A percentile compares a stretch with the other conserved stretches of the same genome.
These are phyloP conservation scores for Morone saxatilis DNA, from an alignment of 2,113 vertebrate species.

Conservation along the genomic window DNA sequence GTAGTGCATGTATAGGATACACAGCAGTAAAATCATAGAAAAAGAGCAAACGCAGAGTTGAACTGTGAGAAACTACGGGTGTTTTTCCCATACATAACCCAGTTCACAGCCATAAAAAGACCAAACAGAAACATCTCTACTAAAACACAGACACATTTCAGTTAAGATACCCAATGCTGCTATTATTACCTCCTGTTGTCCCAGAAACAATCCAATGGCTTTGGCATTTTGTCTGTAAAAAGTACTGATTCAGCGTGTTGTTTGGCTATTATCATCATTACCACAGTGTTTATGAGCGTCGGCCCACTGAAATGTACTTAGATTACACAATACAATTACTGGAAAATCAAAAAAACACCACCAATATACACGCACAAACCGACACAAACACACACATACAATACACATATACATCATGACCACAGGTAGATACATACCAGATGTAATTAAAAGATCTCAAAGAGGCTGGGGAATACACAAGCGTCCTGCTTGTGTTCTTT, in stretches of 20 bases:
- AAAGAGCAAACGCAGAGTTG: background rate
- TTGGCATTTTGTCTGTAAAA: constrained; percentile 7
- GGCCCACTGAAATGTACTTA: background rate
- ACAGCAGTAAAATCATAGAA: constrained; percentile 14
- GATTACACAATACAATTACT: background rate
- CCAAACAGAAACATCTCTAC: background rate
- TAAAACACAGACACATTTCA: background rate
- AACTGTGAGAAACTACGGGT: background rate
- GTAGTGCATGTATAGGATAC: background rate
- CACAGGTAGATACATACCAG: constrained; percentile 51
- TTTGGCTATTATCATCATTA: background rate
- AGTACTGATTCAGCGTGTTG: background rate
- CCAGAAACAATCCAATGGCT: constrained; percentile 8
- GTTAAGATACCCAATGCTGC: background rate
- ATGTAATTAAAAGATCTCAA: constrained; percentile 30
- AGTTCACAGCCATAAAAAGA: background rate
- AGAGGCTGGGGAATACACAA: background rate
- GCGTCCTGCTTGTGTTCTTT: background rate
- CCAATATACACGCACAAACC: background rate
- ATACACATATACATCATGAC: background rate
- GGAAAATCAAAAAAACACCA: background rate
- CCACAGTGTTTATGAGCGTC: background rate
- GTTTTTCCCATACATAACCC: background rate
- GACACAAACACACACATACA: background rate
- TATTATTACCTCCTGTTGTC: constrained; percentile 10